These are phyloP conservation scores for Flabesymbios commensalis DNA, from an alignment of 2,888 invertebrate species.

Conservation along the genomic window DNA sequence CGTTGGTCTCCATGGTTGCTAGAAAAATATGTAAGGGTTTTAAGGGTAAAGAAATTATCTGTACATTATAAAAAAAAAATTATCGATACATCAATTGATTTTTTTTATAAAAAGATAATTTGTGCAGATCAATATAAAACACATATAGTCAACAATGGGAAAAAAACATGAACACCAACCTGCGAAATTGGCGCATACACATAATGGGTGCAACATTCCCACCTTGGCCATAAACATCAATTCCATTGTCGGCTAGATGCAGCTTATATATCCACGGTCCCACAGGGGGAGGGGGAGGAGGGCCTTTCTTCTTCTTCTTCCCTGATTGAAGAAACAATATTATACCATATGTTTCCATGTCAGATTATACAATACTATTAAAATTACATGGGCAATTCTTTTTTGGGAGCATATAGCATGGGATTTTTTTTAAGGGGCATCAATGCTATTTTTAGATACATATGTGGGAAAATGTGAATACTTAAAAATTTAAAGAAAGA, in stretches of 20 bases:
- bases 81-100: too few species aligned
- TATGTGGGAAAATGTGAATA: too few species aligned
- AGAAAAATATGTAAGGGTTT: too few species aligned
- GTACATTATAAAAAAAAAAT: too few species aligned
- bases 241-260: constrained; percentile 60
- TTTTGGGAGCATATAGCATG: neutral
- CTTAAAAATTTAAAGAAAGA: too few species aligned
- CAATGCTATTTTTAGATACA: neutral
- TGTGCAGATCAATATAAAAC: too few species aligned
- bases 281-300: constrained; percentile 50
- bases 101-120: too few species aligned
- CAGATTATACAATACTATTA: too few species aligned
- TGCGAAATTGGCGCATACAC: constrained; percentile 52
- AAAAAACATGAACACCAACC: too few species aligned
- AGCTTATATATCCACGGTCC: constrained; percentile 59
- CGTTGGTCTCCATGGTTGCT: too few species aligned
- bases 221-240: constrained; percentile 49
- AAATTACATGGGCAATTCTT: neutral
- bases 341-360: neutral
- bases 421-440: neutral
- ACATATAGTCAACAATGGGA: too few species aligned
- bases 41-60: too few species aligned
- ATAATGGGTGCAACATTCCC: constrained; percentile 51
- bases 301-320: constrained; percentile 54
- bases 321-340: neutral